Evolutionary conservation across 2,888 invertebrate genomes (phyloP), one percentile per base, ranked within the genome.

Genomic region (Omphaloscelis lunosa): DNA sequence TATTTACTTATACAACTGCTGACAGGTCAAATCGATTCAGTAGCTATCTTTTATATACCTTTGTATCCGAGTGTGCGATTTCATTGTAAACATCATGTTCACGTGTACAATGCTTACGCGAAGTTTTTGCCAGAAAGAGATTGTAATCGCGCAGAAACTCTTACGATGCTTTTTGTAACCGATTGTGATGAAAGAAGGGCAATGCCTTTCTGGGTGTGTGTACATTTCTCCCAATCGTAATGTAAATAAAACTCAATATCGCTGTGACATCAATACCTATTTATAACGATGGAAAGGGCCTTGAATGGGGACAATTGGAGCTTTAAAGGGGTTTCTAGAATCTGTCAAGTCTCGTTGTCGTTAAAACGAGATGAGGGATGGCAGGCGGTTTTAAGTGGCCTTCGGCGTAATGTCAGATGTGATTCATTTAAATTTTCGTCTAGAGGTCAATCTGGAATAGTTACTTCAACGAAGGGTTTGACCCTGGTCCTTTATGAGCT

Each of bases 11-110:
- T 20, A 67, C 66, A 72, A 23, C n/a, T 23, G 78, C 69, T 84
- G 83, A 78, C 74, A 51, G 66, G 69, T 72, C 66, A 70, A 82
- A 84, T 75, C 74, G 74, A 75, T 72, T 72, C 15, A 23, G 48
- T 27, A 74, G 62, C 69, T 20, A 74, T 69, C 69, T 20, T 58
- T 72, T 77, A 39, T 80, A 7, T 41, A 27, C 48, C 45, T 70
- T 80, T 56, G 63, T 69, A 77, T 48, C 27, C 23, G 20, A 17
- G 27, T 45, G 15, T 27, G 63, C 11, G 20, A 71, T 23, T 66
- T 58, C 61, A 71, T 81, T 77, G 66, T 75, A 27, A 66, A 69
- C 61, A 62, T 72, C 41, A 59, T 41, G 34, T 53, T 62, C 70
- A 72, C 56, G 3, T 61, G 39, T 61, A 15, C 15, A 72, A 62